These are phyloP conservation scores for Champsocephalus gunnari DNA, from an alignment of 2,797 vertebrate genomes.

Conservation along the genomic window DNA sequence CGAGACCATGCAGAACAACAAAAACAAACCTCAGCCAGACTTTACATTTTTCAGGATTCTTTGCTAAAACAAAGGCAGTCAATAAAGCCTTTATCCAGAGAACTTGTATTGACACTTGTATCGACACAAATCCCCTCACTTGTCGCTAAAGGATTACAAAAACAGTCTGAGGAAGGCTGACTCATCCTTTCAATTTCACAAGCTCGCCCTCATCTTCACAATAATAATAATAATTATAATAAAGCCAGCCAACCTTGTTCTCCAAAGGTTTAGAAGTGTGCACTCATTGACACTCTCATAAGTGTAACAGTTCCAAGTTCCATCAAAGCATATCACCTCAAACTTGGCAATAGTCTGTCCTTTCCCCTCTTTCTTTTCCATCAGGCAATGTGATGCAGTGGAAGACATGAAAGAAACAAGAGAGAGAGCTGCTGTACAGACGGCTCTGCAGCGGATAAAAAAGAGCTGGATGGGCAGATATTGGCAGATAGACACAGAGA, in stretches of 20 bases:
- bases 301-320: constrained; percentile 15
- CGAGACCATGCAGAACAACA: constrained; percentile 30
- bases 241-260: constrained; percentile 59
- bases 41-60: not conserved
- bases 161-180: constrained; percentile 33
- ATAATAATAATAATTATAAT: constrained; percentile 21
- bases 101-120: not conserved
- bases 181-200: constrained; percentile 54
- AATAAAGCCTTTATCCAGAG: constrained; percentile 2
- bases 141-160: constrained; percentile 27
- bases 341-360: constrained; percentile 37
- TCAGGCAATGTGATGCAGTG: constrained; percentile 22
- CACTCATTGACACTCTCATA: constrained; percentile 37
- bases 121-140: constrained; percentile 6
- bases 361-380: not conserved
- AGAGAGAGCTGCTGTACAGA: constrained; percentile 19
- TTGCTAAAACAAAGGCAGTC: not conserved
- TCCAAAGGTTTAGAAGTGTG: constrained; percentile 50
- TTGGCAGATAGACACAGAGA: constrained; percentile 40
- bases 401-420: constrained; percentile 19
- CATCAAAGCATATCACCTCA: constrained; percentile 41
- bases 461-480: constrained; percentile 53
- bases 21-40: not conserved
- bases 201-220: constrained; percentile 17
- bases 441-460: constrained; percentile 24